Evolutionary conservation across 92 coral and sea anemone species (phyloP).

Genomic region (Muricea muricata): DNA sequence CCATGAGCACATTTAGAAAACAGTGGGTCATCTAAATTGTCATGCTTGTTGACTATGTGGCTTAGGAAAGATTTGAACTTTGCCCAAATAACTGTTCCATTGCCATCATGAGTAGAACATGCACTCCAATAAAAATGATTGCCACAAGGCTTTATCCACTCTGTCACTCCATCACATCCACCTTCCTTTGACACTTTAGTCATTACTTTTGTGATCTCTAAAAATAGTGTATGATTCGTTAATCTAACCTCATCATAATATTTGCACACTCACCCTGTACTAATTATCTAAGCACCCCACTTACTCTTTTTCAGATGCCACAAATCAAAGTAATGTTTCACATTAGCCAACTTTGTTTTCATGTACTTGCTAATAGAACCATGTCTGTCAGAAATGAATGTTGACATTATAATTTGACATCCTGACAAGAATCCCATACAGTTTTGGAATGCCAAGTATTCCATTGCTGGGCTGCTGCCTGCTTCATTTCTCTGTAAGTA

Average conservation of each 20-base stretch:
- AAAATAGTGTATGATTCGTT: background rate
- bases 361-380: too few species aligned
- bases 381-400: background rate
- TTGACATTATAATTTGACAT: background rate
- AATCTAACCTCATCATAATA: background rate
- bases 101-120: slow-evolving; percentile 23
- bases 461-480: too few species aligned
- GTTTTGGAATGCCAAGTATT: background rate
- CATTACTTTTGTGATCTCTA: slow-evolving; percentile 9
- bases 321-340: too few species aligned
- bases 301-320: background rate
- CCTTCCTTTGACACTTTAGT: slow-evolving; percentile 4
- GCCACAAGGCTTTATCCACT: slow-evolving; percentile 10
- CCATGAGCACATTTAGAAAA: slow-evolving; percentile 31
- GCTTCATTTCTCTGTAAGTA: slow-evolving; percentile 7
- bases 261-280: background rate
- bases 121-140: slow-evolving; percentile 5
- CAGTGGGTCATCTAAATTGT: slow-evolving; percentile 14
- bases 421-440: background rate
- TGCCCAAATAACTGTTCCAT: slow-evolving; percentile 4
- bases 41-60: slow-evolving; percentile 24
- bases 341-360: too few species aligned
- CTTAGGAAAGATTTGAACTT: background rate
- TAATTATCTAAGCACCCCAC: background rate
- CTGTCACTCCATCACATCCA: slow-evolving; percentile 1